Base-by-base conservation (phyloP, 2,113 vertebrate species). In the Cinclus mexicanus region DNA sequence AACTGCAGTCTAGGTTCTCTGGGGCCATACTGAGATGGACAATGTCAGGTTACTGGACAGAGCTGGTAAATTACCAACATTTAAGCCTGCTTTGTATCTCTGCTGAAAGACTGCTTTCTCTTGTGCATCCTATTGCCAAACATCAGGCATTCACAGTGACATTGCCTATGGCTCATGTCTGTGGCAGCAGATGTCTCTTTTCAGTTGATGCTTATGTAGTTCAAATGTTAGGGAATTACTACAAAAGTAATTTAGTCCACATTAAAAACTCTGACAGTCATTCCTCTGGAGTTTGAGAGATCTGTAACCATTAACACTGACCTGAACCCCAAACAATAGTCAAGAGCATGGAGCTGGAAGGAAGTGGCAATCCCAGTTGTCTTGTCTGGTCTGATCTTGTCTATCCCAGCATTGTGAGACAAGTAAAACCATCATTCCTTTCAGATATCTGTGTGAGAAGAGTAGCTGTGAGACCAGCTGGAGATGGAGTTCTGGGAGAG, bases 11-110 rank as follows among this genome's bases (percentile, higher is more conserved):
- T 29, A 18, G 18, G 41, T 75, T 81, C 16, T 61, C 31, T 71
- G 39, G 1, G 44, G 20, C 12, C 0, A 0, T 16, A 42, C 0
- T 0, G 28, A 72, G 42, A 39, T 26, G 39, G 44, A 60, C 82
- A 20, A 18, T 24, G 49, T 21, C n/a, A 59, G 3, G 15, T 49
- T 68, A 25, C 44, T 85, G 39, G 55, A 31, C 44, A 55, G 35
- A 82, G 28, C 28, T 78, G 35, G 53, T 78, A 89, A 82, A 85
- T 68, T 44, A 74, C 2, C 55, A 64, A 5, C 59, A 46, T 82
- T 78, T 59, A 74, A 89, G 12, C 16, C 59, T 74, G 55, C 24
- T 82, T 89, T 69, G 12, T 77, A 24, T 57, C 53, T 84, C 22
- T 12, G 13, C 7, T 37, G 39, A 83, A 93, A 75, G 37, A 24